These are phyloP conservation scores for Phenganax subtilis DNA, from an alignment of 92 coral and sea anemone species.

Conservation along the genomic window DNA sequence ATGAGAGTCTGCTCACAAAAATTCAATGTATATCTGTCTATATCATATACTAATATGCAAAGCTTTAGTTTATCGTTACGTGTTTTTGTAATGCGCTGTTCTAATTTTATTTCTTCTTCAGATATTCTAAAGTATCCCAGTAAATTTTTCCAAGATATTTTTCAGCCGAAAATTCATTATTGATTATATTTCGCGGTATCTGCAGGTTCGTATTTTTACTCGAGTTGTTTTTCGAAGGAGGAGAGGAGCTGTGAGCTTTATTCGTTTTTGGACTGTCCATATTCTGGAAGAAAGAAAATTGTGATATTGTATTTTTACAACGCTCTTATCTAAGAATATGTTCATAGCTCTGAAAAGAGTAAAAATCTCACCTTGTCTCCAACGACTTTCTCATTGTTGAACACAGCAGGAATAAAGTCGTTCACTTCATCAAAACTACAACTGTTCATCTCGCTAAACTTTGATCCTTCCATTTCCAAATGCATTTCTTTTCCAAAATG, in stretches of 20 bases:
- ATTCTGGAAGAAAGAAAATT: background rate
- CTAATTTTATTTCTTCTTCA: slow-evolving; percentile 49
- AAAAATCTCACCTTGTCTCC: slow-evolving; percentile 23
- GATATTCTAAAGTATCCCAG: slow-evolving; percentile 85
- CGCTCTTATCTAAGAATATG: background rate
- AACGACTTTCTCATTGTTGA: slow-evolving; percentile 18
- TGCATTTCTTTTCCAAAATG: background rate
- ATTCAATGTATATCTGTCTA: too few species aligned
- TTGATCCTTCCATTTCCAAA: background rate
- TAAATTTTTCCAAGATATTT: slow-evolving; percentile 86
- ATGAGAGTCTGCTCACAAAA: too few species aligned
- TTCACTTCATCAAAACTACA: slow-evolving; percentile 17
- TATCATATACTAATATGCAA: too few species aligned
- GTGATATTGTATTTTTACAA: background rate
- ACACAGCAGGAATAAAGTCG: slow-evolving; percentile 17
- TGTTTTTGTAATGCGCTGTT: too few species aligned
- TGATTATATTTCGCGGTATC: slow-evolving; percentile 48
- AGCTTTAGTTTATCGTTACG: too few species aligned
- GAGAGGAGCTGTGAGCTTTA: background rate
- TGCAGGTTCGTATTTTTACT: slow-evolving; percentile 26
- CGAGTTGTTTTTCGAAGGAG: slow-evolving; percentile 8
- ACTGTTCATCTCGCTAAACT: slow-evolving; percentile 6
- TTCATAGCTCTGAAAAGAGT: background rate
- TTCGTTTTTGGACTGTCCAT: slow-evolving; percentile 5
- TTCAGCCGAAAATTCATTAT: slow-evolving; percentile 67